Conservation (phyloP, 92 coral and sea anemone genomes). For the Epizoanthus illoricatus region DNA sequence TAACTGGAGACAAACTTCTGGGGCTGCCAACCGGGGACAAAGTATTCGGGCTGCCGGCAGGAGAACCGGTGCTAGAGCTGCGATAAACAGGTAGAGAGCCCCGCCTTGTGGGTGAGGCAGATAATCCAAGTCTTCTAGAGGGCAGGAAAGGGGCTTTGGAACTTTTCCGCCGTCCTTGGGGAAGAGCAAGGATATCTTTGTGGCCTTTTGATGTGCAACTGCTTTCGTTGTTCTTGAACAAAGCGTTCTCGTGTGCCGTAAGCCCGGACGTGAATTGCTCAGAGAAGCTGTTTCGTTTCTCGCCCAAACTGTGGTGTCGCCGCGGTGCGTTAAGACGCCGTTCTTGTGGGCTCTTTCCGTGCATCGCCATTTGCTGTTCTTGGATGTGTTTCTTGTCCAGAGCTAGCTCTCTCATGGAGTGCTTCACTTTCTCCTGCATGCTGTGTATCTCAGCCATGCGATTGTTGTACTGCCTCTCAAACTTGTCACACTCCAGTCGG, state of each 20-base stretch:
- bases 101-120: conserved; percentile 12
- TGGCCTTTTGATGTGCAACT: neutral
- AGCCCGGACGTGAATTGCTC: neutral
- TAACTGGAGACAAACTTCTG: neutral
- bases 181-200: neutral
- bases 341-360: neutral
- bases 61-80: neutral
- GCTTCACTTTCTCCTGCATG: conserved; percentile 79
- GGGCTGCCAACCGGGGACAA: conserved; percentile 7
- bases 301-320: conserved; percentile 18
- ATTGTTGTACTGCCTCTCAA: conserved; percentile 69
- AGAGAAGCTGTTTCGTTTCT: conserved; percentile 20
- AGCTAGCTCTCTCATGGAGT: conserved; percentile 74
- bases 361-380: conserved; percentile 5
- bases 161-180: neutral
- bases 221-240: neutral
- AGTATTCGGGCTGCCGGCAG: neutral
- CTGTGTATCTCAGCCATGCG: conserved; percentile 79
- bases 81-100: conserved; percentile 1
- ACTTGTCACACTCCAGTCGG: conserved; percentile 57
- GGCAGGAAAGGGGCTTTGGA: neutral
- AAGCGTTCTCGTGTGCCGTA: neutral
- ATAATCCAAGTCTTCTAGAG: neutral
- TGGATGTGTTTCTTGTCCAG: conserved; percentile 60
- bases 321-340: conserved; percentile 3